Percentiles rank a stretch among this genome's conserved stretches.
phyloP scores from a whole-genome alignment of 2,797 vertebrate genomes.

The Lepidocolaptes lacrymiger region DNA sequence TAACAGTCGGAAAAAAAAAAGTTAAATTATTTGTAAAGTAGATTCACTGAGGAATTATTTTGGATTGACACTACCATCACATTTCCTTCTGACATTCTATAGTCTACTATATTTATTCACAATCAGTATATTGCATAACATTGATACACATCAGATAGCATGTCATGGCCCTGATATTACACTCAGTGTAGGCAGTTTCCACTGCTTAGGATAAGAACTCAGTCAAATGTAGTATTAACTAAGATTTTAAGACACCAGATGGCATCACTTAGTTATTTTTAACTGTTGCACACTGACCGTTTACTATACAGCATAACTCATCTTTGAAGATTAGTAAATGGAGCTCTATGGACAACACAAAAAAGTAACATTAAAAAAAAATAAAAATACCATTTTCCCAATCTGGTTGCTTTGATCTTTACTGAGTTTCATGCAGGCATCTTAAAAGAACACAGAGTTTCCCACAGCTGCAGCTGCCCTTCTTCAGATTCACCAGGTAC shows the following conservation, averaged over 20 bases:
- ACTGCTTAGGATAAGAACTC: neutral
- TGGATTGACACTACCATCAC: neutral
- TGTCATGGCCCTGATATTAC: neutral
- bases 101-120: neutral
- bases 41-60: neutral
- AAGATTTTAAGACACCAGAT: conserved; percentile 64
- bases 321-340: neutral
- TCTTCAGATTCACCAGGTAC: neutral
- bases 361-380: neutral
- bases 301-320: neutral
- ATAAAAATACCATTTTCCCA: neutral
- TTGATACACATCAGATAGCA: neutral
- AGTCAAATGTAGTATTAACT: neutral
- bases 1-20: neutral
- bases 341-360: neutral
- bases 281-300: neutral
- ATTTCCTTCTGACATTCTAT: neutral
- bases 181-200: neutral
- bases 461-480: neutral
- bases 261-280: conserved; percentile 65
- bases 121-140: neutral
- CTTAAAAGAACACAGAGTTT: neutral
- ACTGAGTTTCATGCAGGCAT: neutral
- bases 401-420: neutral
- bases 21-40: neutral